Base-by-base conservation (phyloP, 2,797 vertebrate species). In the Psittacula derbiana region DNA sequence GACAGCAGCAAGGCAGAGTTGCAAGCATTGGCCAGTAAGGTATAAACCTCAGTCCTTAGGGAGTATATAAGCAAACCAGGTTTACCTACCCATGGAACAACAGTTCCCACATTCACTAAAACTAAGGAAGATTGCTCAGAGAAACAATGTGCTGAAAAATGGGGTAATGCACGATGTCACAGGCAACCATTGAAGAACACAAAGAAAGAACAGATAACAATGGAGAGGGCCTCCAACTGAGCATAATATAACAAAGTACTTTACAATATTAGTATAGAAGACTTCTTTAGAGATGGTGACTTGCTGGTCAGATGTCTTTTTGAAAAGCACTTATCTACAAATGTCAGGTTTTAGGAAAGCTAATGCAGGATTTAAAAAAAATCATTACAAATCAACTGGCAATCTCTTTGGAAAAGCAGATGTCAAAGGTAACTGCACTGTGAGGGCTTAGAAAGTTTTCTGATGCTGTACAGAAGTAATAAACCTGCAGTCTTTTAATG, bases 151-250 rank as follows among this genome's bases (percentile, higher is more conserved):
- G 21, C 25, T 28, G 41, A 47, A 46, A 52, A 71, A 61, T 1
- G 5, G 4, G 11, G 15, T 46, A 31, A 49, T 6, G 8, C 7
- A 49, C 1, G 0, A 27, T 23, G 36, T 7, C 24, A 44, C 3
- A 38, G 24, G 44, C 21, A 76, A 5, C n/a, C 8, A 0, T 1
- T 7, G 16, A 80, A 67, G 31, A 76, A 16, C 23, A 67, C 50
- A 41, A 53, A 18, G 25, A 18, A 60, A 36, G 38, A 15, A 16
- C 3, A 65, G 18, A 23, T 7, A 47, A 57, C 16, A 41, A 16
- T 2, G 4, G 46, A 73, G 38, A 71, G 10, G 24, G 18, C 40
- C 30, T 66, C 16, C 25, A 66, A 65, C 11, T 19, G 15, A 70
- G 21, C 10, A 40, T 27, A 62, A 55, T 28, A 30, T 2, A 57